phyloP scores from a whole-genome alignment of 2,888 invertebrate species.

The Limulus polyphemus region DNA sequence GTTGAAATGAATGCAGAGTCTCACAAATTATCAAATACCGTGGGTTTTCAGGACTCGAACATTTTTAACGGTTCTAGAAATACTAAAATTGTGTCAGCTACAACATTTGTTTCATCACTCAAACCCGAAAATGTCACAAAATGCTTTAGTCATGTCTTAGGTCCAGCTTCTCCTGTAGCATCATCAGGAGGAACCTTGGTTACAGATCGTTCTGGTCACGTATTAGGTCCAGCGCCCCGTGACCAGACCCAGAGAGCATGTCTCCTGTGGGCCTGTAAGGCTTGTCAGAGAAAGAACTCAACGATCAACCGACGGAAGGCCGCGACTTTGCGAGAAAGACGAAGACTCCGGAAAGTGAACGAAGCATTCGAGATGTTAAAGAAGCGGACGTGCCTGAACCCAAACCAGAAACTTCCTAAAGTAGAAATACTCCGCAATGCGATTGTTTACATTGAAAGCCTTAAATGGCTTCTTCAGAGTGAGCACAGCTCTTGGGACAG shows the following conservation, averaged over 20 bases:
- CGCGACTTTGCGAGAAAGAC: conserved; percentile 83
- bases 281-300: conserved; percentile 81
- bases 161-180: too few species aligned
- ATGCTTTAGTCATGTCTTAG: too few species aligned
- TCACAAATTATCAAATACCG: too few species aligned
- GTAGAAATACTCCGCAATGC: conserved; percentile 94
- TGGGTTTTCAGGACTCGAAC: too few species aligned
- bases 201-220: conserved; percentile 4
- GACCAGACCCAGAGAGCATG: conserved; percentile 49
- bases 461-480: conserved; percentile 58
- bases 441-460: conserved; percentile 48
- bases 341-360: conserved; percentile 89
- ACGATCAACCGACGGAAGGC: conserved; percentile 92
- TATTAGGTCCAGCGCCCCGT: conserved; percentile 8
- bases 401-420: conserved; percentile 91
- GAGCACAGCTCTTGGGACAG: too few species aligned
- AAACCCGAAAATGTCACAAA: too few species aligned
- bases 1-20: too few species aligned
- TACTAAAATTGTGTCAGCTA: too few species aligned
- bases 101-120: too few species aligned
- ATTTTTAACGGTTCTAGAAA: too few species aligned
- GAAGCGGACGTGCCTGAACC: conserved; percentile 81
- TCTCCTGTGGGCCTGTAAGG: conserved; percentile 92
- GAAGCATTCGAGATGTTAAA: conserved; percentile 95
- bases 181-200: too few species aligned